These are phyloP conservation scores for Saxicola maurus DNA, from an alignment of 2,797 vertebrate genomes.

Conservation along the genomic window DNA sequence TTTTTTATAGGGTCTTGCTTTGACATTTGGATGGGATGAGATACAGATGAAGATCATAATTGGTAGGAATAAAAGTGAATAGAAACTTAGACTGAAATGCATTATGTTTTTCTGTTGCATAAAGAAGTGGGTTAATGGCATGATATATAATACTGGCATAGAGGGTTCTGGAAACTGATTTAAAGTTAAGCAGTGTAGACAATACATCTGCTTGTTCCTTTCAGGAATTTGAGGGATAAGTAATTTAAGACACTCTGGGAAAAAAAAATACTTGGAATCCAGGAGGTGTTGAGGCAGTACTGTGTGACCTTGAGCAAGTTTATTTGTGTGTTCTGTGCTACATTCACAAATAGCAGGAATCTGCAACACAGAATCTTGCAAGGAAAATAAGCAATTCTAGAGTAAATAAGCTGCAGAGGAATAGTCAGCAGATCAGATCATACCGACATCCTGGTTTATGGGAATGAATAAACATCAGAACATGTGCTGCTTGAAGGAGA, in stretches of 20 bases:
- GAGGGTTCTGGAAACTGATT: not conserved
- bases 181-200: not conserved
- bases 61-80: not conserved
- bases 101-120: not conserved
- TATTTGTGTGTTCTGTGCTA: not conserved
- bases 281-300: not conserved
- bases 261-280: not conserved
- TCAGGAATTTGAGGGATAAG: not conserved
- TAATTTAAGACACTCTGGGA: not conserved
- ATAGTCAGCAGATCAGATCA: not conserved
- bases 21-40: not conserved
- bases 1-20: not conserved
- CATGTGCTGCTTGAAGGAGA: not conserved
- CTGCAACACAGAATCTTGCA: not conserved
- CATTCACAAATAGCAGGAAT: not conserved
- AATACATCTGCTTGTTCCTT: not conserved
- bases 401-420: conserved; percentile 12
- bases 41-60: not conserved
- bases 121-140: not conserved
- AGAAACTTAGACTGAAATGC: not conserved
- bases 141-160: not conserved
- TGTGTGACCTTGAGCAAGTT: not conserved
- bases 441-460: not conserved
- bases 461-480: not conserved
- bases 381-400: conserved; percentile 5